phyloP scores from a whole-genome alignment of 2,888 invertebrate species.

The Lithosia quadra region DNA sequence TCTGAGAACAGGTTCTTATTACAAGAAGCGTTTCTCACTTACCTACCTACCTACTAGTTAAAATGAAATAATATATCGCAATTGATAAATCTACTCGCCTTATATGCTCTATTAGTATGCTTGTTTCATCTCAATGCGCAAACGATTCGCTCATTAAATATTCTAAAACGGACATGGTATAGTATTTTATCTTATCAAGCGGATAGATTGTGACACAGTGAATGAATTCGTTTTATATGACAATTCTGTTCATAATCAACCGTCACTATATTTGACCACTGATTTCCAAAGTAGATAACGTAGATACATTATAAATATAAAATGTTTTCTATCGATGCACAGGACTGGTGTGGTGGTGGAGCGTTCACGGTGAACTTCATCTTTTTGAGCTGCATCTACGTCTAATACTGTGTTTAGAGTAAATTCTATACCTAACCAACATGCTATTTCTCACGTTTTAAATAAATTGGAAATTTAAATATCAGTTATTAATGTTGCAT shows the following conservation, averaged over 20 bases:
- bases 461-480: neutral
- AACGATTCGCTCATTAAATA: constrained; percentile 12
- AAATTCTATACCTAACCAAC: neutral
- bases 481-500: neutral
- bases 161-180: constrained; percentile 2
- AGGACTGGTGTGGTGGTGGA: no score
- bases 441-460: neutral
- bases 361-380: no score
- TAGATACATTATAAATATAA: neutral
- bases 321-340: no score
- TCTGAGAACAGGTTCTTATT: constrained; percentile 19
- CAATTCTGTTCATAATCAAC: neutral
- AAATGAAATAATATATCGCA: constrained; percentile 15
- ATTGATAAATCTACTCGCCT: constrained; percentile 22
- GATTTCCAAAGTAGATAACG: neutral
- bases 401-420: neutral
- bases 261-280: neutral
- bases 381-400: neutral
- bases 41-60: no score
- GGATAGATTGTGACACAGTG: neutral
- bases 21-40: constrained; percentile 15
- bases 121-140: constrained; percentile 16
- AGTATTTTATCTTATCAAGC: constrained; percentile 10
- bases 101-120: constrained; percentile 18
- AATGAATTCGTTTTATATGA: neutral